Evolutionary conservation across 2,113 vertebrate species (phyloP).

Genomic region (Hylia prasina): DNA sequence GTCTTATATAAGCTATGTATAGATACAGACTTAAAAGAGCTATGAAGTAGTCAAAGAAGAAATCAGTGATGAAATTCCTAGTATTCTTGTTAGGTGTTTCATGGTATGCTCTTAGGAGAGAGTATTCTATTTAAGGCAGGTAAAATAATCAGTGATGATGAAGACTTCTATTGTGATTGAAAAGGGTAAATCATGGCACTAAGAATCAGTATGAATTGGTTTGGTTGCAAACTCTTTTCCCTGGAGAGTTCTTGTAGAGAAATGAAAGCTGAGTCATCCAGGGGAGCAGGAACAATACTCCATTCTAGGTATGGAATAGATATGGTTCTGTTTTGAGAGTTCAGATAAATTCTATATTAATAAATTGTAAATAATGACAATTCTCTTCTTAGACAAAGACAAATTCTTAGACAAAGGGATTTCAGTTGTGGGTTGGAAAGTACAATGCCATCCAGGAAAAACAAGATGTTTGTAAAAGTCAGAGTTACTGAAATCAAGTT

Average conservation of each 20-base stretch:
- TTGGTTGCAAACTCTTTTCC: background rate
- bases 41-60: background rate
- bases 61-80: background rate
- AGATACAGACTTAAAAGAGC: background rate
- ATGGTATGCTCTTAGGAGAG: background rate
- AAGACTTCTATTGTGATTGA: background rate
- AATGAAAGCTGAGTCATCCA: background rate
- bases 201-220: background rate
- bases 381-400: too few species aligned
- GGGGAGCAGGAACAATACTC: background rate
- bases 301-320: background rate
- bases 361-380: background rate
- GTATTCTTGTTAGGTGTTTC: background rate
- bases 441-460: background rate
- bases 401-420: background rate
- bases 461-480: background rate
- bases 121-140: background rate
- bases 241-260: background rate
- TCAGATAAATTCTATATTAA: background rate
- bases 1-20: background rate
- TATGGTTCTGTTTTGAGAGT: background rate
- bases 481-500: background rate
- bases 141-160: background rate
- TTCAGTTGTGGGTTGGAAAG: background rate
- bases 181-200: background rate